Percentiles rank a stretch among this genome's conserved stretches.
These are phyloP conservation scores for Nycticebus coucang DNA, from an alignment of 2,113 vertebrate genomes.

Conservation along the genomic window DNA sequence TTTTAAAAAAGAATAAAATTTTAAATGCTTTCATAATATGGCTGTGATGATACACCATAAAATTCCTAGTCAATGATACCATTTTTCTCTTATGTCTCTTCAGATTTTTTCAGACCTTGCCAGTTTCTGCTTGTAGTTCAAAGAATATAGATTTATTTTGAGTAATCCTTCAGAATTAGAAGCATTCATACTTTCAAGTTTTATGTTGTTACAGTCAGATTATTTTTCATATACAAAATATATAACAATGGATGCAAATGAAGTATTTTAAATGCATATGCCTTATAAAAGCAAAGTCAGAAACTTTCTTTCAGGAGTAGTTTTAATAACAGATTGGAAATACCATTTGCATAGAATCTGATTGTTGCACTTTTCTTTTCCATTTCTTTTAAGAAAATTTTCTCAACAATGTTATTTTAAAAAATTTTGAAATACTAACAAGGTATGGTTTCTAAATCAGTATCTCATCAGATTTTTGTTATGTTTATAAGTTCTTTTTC, in stretches of 20 bases:
- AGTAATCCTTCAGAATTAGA: background rate
- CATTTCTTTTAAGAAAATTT: conserved; percentile 33
- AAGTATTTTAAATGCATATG: background rate
- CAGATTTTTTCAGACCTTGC: conserved; percentile 35
- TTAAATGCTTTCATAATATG: conserved; percentile 68
- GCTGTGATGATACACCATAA: conserved; percentile 70
- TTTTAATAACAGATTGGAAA: background rate
- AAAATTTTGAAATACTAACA: background rate
- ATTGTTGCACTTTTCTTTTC: background rate
- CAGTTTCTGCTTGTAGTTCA: background rate
- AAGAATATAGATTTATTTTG: background rate
- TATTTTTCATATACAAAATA: background rate
- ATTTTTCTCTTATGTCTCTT: conserved; percentile 58
- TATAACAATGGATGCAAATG: background rate
- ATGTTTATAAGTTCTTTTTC: background rate
- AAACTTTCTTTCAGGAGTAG: background rate
- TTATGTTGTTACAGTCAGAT: background rate
- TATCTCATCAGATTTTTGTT: background rate
- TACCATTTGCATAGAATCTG: background rate
- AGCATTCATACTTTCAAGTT: background rate
- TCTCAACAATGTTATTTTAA: background rate
- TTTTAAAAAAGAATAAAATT: conserved; percentile 11
- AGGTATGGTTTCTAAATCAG: background rate
- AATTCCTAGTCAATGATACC: conserved; percentile 52
- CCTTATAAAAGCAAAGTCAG: conserved; percentile 4